Evolutionary conservation across 2,113 vertebrate genomes (phyloP).

Genomic region (Marcusenius ussheri): DNA sequence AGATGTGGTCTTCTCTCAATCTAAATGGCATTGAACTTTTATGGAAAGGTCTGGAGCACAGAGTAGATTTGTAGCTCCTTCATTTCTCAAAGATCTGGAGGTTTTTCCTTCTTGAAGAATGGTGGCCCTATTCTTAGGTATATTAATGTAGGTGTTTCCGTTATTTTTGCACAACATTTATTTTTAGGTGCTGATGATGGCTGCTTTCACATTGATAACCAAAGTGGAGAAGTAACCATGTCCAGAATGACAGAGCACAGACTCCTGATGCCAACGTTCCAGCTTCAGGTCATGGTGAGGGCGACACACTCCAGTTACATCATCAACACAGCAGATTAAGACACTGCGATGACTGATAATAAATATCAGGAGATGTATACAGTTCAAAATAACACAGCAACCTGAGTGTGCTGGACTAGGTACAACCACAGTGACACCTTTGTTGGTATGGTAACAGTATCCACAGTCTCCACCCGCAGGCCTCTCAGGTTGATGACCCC

Average conservation of each 20-base stretch:
- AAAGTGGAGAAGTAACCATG: slow-evolving; percentile 48
- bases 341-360: background rate
- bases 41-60: background rate
- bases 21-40: background rate
- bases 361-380: background rate
- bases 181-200: slow-evolving; percentile 47
- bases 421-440: background rate
- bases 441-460: background rate
- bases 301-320: background rate
- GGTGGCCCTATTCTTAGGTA: background rate
- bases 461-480: slow-evolving; percentile 41
- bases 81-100: background rate
- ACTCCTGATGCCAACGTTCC: slow-evolving; percentile 40
- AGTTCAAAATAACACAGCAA: background rate
- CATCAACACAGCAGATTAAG: background rate
- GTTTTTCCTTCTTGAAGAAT: background rate
- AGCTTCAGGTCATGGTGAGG: slow-evolving; percentile 61
- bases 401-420: background rate
- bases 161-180: background rate
- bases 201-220: slow-evolving; percentile 53
- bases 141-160: background rate
- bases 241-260: slow-evolving; percentile 42
- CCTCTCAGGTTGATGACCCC: slow-evolving; percentile 62
- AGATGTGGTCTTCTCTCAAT: background rate
- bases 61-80: background rate